phyloP scores from a whole-genome alignment of 2,113 vertebrate genomes.

The Ahaetulla prasina region DNA sequence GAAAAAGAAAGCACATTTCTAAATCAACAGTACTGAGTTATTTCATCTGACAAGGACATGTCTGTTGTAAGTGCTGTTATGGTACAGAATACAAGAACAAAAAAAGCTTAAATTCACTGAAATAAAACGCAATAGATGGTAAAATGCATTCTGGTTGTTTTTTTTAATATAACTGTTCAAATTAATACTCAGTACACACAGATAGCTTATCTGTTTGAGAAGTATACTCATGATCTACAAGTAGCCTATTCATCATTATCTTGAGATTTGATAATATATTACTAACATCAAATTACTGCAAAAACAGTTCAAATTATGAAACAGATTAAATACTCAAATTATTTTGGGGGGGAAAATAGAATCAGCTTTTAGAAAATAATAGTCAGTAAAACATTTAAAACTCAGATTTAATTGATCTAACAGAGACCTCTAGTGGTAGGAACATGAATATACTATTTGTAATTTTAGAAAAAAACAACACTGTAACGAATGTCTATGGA shows the following conservation, averaged over 20 bases:
- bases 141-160: neutral
- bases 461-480: neutral
- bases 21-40: neutral
- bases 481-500: neutral
- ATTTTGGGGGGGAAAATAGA: neutral
- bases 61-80: too few species aligned
- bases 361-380: neutral
- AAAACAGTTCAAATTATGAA: neutral
- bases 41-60: neutral
- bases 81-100: neutral
- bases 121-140: neutral
- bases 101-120: neutral
- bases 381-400: neutral
- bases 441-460: neutral
- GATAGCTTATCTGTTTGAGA: neutral
- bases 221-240: neutral
- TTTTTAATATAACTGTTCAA: neutral
- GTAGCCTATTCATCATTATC: neutral
- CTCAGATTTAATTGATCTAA: conserved; percentile 42
- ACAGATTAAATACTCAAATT: neutral
- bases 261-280: neutral
- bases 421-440: conserved; percentile 68
- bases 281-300: neutral
- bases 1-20: neutral
- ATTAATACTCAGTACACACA: neutral